A percentile compares a stretch with the other conserved stretches of the same genome.
Conservation (phyloP, 2,888 invertebrate genomes). For the Ganaspis brasiliensis region DNA sequence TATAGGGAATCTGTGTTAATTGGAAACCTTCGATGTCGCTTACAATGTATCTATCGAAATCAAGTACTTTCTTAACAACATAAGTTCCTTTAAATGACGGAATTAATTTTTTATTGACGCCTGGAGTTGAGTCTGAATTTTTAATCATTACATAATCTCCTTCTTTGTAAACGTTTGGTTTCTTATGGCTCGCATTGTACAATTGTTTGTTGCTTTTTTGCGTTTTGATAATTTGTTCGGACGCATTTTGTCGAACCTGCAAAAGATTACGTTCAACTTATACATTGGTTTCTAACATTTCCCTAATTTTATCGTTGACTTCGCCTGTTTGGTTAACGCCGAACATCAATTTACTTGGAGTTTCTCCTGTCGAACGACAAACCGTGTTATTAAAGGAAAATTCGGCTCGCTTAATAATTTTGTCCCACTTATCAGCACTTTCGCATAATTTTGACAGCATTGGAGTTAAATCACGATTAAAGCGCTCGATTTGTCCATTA, state of each 20-base stretch:
- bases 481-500: slow-evolving; percentile 68
- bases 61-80: slow-evolving; percentile 46
- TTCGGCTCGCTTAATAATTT: slow-evolving; percentile 58
- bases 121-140: slow-evolving; percentile 49
- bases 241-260: neutral
- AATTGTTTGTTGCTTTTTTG: neutral
- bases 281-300: neutral
- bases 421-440: slow-evolving; percentile 60
- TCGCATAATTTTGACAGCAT: slow-evolving; percentile 62
- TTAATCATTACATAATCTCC: slow-evolving; percentile 53
- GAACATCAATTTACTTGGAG: slow-evolving; percentile 66
- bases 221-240: neutral
- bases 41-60: slow-evolving; percentile 40
- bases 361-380: slow-evolving; percentile 60
- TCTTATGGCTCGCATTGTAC: neutral
- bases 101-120: slow-evolving; percentile 51
- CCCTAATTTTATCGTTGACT: slow-evolving; percentile 52
- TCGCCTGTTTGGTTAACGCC: slow-evolving; percentile 65
- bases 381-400: too few species aligned
- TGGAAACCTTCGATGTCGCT: slow-evolving; percentile 46
- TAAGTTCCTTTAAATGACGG: slow-evolving; percentile 49
- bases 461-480: slow-evolving; percentile 61
- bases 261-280: neutral
- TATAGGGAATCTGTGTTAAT: neutral
- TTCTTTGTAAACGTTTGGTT: neutral